These are phyloP conservation scores for Gandaritis pyraliata DNA, from an alignment of 2,888 invertebrate genomes.

Conservation along the genomic window DNA sequence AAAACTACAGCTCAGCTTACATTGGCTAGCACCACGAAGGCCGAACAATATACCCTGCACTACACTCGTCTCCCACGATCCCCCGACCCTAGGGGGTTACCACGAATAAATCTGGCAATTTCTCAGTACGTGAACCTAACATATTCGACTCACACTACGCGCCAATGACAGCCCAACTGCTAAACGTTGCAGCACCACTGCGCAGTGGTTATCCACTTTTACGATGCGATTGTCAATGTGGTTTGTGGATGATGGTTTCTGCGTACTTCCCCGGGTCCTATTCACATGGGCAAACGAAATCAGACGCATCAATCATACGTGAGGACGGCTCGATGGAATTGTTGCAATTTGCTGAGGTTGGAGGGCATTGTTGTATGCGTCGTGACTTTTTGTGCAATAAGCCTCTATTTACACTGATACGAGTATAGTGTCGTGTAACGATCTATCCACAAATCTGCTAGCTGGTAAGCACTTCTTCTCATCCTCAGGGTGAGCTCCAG, in stretches of 20 bases:
- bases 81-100: slow-evolving; percentile 48
- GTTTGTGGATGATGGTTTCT: too few relatives aligned
- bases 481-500: too few relatives aligned
- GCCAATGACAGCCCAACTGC: too few relatives aligned
- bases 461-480: too few relatives aligned
- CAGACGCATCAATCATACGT: slow-evolving; percentile 64
- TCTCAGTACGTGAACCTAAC: too few relatives aligned
- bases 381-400: slow-evolving; percentile 11
- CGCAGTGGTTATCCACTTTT: too few relatives aligned
- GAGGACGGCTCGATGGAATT: slow-evolving; percentile 44
- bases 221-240: too few relatives aligned
- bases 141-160: too few relatives aligned
- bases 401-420: not conserved
- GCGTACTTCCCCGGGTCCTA: slow-evolving; percentile 29
- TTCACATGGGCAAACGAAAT: slow-evolving; percentile 65
- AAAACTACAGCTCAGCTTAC: slow-evolving; percentile 43
- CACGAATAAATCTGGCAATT: too few relatives aligned
- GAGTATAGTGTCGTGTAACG: not conserved
- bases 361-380: slow-evolving; percentile 17
- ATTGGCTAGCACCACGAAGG: slow-evolving; percentile 46
- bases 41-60: slow-evolving; percentile 47
- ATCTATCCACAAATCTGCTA: too few relatives aligned
- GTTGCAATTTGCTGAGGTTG: slow-evolving; percentile 31
- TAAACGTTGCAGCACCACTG: too few relatives aligned
- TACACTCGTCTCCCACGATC: slow-evolving; percentile 57